A percentile compares a stretch with the other conserved stretches of the same genome.
Conservation (phyloP, 2,888 invertebrate species). For the Electrophaes corylata region DNA sequence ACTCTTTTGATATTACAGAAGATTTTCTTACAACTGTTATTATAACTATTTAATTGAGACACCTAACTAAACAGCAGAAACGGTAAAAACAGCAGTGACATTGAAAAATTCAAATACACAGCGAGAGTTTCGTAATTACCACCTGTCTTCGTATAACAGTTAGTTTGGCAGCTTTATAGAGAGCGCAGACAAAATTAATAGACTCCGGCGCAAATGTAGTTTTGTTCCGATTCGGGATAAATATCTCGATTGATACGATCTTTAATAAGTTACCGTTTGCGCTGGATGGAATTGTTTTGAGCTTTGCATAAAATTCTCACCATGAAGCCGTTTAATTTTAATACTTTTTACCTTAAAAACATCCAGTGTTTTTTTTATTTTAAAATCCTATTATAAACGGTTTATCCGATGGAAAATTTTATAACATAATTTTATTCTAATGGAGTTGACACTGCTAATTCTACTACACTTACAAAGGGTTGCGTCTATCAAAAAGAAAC, state of each 20-base stretch:
- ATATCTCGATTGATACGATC: slow-evolving; percentile 22
- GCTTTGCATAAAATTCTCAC: not conserved
- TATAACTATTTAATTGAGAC: too few species aligned
- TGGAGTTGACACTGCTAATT: too few species aligned
- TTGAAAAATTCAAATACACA: slow-evolving; percentile 55
- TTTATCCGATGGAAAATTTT: too few species aligned
- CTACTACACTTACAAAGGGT: too few species aligned
- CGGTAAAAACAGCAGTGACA: slow-evolving; percentile 56
- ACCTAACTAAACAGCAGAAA: not conserved
- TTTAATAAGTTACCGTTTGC: slow-evolving; percentile 19
- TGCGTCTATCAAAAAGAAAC: not conserved
- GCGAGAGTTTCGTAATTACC: slow-evolving; percentile 65
- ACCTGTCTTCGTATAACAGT: slow-evolving; percentile 58
- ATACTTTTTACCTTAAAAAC: too few species aligned
- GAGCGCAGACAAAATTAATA: slow-evolving; percentile 45
- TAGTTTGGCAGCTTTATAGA: slow-evolving; percentile 57
- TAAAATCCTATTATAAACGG: too few species aligned
- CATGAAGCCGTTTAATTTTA: not conserved
- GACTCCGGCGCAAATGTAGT: slow-evolving; percentile 33
- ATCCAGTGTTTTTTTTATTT: too few species aligned
- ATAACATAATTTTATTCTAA: too few species aligned
- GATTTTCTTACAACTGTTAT: too few species aligned
- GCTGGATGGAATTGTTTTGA: not conserved
- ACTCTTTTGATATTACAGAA: too few species aligned
- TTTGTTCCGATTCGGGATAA: slow-evolving; percentile 33